These are phyloP conservation scores for Drosophila nannoptera DNA, from an alignment of 1,140 invertebrate genomes.

Conservation along the genomic window DNA sequence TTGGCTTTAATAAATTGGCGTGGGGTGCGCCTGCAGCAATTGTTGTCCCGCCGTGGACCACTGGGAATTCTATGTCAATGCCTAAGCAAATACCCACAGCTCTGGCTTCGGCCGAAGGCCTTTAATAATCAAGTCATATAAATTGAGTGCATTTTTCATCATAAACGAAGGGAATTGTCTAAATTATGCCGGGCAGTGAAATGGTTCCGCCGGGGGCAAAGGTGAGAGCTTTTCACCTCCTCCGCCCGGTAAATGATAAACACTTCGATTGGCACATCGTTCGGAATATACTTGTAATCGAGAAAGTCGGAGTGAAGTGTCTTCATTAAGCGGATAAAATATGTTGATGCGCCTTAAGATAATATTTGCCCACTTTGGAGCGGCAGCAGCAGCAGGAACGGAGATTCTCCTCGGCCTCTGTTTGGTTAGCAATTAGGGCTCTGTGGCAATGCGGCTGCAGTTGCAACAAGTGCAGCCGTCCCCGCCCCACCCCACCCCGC, in stretches of 20 bases:
- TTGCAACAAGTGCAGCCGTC: conserved; percentile 15
- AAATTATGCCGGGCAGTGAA: conserved; percentile 59
- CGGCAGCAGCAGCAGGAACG: conserved; percentile 12
- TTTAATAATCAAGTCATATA: conserved; percentile 77
- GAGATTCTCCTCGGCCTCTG: conserved; percentile 31
- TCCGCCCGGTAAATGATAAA: conserved; percentile 70
- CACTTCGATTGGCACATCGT: conserved; percentile 65
- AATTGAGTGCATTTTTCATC: conserved; percentile 77
- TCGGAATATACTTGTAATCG: conserved; percentile 46
- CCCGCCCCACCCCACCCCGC: too few relatives aligned
- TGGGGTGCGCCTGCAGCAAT: conserved; percentile 68
- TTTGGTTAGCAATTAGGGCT: conserved; percentile 69
- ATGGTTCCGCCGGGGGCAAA: conserved; percentile 10
- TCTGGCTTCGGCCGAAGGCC: conserved; percentile 35
- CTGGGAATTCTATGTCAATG: conserved; percentile 51
- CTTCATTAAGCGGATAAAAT: conserved; percentile 62
- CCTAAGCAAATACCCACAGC: conserved; percentile 68
- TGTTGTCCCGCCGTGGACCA: conserved; percentile 27
- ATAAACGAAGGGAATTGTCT: conserved; percentile 75
- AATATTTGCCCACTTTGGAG: conserved; percentile 60
- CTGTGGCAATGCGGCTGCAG: conserved; percentile 4
- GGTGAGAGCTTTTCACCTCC: not conserved
- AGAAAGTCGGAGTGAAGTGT: conserved; percentile 8
- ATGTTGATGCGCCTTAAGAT: conserved; percentile 73
- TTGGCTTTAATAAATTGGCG: conserved; percentile 77